Evolutionary conservation across 2,113 vertebrate genomes (phyloP).

Genomic region (Poeciliopsis prolifica): DNA sequence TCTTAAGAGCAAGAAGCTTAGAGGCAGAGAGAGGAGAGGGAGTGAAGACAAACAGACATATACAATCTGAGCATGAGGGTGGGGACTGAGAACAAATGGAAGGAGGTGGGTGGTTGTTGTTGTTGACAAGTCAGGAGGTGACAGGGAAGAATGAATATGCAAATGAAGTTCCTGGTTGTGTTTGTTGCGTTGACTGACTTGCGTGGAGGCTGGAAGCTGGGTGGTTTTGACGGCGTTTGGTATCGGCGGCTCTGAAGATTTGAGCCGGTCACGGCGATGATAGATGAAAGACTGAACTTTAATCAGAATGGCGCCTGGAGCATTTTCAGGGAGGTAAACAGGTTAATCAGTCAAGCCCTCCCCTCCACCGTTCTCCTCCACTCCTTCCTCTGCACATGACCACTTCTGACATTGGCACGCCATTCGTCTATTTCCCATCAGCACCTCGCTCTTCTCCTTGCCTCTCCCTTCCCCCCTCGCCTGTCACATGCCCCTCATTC

Average conservation of each 20-base stretch:
- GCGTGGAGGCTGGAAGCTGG: constrained; percentile 21
- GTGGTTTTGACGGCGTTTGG: constrained; percentile 38
- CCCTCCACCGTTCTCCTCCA: constrained; percentile 46
- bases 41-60: constrained; percentile 31
- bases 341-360: constrained; percentile 82
- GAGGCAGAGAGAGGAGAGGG: constrained; percentile 30
- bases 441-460: constrained; percentile 54
- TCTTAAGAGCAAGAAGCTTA: constrained; percentile 34
- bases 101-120: constrained; percentile 15
- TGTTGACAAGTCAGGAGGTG: constrained; percentile 30
- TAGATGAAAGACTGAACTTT: constrained; percentile 83
- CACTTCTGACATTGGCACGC: constrained; percentile 73
- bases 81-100: constrained; percentile 3
- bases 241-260: constrained; percentile 57
- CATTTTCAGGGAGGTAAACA: constrained; percentile 80
- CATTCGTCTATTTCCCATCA: constrained; percentile 81
- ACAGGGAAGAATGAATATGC: constrained; percentile 56
- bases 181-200: constrained; percentile 42
- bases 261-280: constrained; percentile 63
- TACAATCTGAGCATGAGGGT: constrained; percentile 30
- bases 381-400: constrained; percentile 74
- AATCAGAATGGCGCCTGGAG: constrained; percentile 81
- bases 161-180: constrained; percentile 51
- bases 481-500: constrained; percentile 35
- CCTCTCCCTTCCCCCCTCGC: constrained; percentile 30